Evolutionary conservation across 2,888 invertebrate genomes (phyloP).

Genomic region (Abrostola triplasia): DNA sequence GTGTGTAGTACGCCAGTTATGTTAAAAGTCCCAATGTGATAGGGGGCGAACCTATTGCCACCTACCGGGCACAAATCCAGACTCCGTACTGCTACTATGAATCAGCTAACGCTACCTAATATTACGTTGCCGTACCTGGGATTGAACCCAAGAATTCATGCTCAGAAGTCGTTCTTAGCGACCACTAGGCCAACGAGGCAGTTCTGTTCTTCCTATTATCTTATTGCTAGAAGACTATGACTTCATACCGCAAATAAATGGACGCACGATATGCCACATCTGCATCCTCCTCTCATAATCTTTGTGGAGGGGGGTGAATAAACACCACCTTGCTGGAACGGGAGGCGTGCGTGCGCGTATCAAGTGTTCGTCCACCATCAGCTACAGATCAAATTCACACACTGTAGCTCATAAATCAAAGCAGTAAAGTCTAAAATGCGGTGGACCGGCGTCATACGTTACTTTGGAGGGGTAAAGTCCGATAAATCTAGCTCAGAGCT

Average conservation of each 20-base stretch:
- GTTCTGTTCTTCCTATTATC: too few species aligned
- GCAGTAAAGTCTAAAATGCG: slow-evolving; percentile 47
- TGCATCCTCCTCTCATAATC: slow-evolving; percentile 53
- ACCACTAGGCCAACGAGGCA: too few species aligned
- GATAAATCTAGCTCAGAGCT: slow-evolving; percentile 74
- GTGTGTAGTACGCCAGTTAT: too few species aligned
- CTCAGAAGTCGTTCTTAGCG: too few species aligned
- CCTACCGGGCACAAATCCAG: too few species aligned
- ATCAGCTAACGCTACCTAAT: too few species aligned
- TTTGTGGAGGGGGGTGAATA: slow-evolving; percentile 74
- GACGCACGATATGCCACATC: slow-evolving; percentile 13
- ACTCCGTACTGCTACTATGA: too few species aligned
- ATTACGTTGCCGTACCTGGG: too few species aligned
- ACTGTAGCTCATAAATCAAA: slow-evolving; percentile 33
- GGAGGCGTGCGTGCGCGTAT: slow-evolving; percentile 79
- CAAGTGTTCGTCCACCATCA: slow-evolving; percentile 66
- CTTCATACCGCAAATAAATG: background rate
- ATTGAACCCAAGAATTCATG: too few species aligned
- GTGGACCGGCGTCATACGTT: slow-evolving; percentile 7
- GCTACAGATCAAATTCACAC: slow-evolving; percentile 25
- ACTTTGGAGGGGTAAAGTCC: slow-evolving; percentile 53
- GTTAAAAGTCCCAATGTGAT: too few species aligned
- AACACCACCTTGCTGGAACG: slow-evolving; percentile 74
- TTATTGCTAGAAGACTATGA: too few species aligned
- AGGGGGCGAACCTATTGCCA: too few species aligned